A percentile compares a stretch with the other conserved stretches of the same genome.
Conservation (phyloP, 2,797 vertebrate genomes). For the Austrolebias charrua region DNA sequence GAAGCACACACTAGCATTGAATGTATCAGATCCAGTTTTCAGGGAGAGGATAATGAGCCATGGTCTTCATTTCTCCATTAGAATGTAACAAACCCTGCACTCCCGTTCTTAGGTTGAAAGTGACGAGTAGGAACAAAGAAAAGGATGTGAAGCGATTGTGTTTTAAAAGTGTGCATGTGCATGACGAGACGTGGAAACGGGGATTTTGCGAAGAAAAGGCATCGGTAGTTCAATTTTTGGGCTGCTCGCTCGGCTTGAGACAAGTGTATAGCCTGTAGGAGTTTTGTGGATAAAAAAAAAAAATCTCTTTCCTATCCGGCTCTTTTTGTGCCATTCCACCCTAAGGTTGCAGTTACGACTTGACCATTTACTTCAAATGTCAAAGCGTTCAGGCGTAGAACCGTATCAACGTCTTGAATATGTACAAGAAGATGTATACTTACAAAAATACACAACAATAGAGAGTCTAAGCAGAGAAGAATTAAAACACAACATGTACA, state of each 20-base stretch:
- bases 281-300: slow-evolving; percentile 45
- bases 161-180: slow-evolving; percentile 49
- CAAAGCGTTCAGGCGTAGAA: slow-evolving; percentile 13
- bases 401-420: slow-evolving; percentile 20
- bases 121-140: slow-evolving; percentile 6
- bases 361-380: slow-evolving; percentile 28
- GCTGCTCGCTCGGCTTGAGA: slow-evolving; percentile 40
- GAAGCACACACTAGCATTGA: slow-evolving; percentile 71
- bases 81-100: slow-evolving; percentile 59
- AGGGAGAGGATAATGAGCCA: slow-evolving; percentile 79
- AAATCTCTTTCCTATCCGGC: slow-evolving; percentile 37
- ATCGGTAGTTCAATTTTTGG: slow-evolving; percentile 33
- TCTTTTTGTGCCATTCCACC: slow-evolving; percentile 43
- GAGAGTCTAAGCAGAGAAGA: slow-evolving; percentile 10
- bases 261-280: slow-evolving; percentile 36
- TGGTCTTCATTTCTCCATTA: slow-evolving; percentile 70
- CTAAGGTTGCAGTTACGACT: slow-evolving; percentile 31
- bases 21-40: slow-evolving; percentile 76
- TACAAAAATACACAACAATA: slow-evolving; percentile 13
- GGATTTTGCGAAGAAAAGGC: slow-evolving; percentile 16
- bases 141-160: slow-evolving; percentile 3
- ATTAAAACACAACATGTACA: slow-evolving; percentile 36
- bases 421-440: slow-evolving; percentile 25
- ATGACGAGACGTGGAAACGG: slow-evolving; percentile 37
- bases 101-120: slow-evolving; percentile 19